A percentile compares a stretch with the other conserved stretches of the same genome.
Conservation (phyloP, 2,113 vertebrate species). For the Chloebia gouldiae region DNA sequence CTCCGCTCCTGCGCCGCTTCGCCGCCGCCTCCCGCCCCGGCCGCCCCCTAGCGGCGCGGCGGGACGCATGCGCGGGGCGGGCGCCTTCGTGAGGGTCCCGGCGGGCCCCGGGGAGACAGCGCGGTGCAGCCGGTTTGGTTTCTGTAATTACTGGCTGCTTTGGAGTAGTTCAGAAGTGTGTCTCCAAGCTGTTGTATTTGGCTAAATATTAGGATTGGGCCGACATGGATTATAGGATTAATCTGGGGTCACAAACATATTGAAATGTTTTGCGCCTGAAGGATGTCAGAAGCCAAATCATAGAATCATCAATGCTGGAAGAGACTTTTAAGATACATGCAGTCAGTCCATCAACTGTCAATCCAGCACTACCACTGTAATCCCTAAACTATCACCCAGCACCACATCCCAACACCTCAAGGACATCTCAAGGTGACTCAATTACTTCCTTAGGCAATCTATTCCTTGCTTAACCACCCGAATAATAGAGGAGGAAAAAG, state of each 20-base stretch:
- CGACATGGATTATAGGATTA: not conserved
- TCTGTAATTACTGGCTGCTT: rapidly evolving
- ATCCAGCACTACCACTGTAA: not conserved
- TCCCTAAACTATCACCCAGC: not conserved
- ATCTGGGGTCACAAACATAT: rapidly evolving
- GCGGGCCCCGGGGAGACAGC: too few relatives aligned
- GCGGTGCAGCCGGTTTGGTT: rapidly evolving
- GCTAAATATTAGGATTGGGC: not conserved
- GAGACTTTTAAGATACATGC: not conserved
- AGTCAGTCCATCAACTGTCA: not conserved
- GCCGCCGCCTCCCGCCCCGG: rapidly evolving
- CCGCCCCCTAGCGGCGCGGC: not conserved
- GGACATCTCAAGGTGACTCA: not conserved
- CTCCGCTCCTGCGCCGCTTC: not conserved
- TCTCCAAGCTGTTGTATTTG: not conserved
- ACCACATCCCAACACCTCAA: not conserved
- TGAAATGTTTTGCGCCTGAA: not conserved
- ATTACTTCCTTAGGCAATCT: not conserved
- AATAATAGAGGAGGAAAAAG: rapidly evolving
- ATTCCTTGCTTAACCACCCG: not conserved
- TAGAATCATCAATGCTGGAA: not conserved
- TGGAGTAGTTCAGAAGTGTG: rapidly evolving
- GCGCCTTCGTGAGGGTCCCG: too few relatives aligned
- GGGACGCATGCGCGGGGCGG: not conserved
- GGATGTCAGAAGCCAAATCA: not conserved